Base-by-base conservation (phyloP, 1,140 invertebrate genomes). In the Pseudachorutes palmiensis region DNA sequence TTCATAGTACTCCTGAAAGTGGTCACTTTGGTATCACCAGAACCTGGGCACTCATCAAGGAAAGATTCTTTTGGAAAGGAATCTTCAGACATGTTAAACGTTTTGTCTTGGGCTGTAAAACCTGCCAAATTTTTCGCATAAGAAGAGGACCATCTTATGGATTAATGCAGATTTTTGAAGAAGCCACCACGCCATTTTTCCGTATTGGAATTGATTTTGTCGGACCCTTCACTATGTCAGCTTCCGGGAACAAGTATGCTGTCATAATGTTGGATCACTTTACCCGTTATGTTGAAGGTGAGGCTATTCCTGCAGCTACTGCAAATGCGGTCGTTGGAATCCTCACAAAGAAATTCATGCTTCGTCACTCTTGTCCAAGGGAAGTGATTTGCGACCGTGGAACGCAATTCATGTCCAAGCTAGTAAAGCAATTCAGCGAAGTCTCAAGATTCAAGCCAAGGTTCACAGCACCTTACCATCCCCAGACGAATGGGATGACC, bases 371-470 rank as follows among this genome's bases (percentile, higher is more conserved):
- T 30, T 55, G 62, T 1, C 73, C 76, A 0, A 64, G 49, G 16
- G 49, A 75, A 16, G 74, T 80, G 28, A 72, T 77, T 1, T 72
- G 68, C 0, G 79, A 80, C 32, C 59, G 74, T 60, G 77, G 77
- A 16, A 74, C 70, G 22, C 62, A 72, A 12, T 78, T 77, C 62
- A 77, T 75, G 0, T 68, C 74, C 0, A 70, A 75, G 24, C 19
- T 61, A 24, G 76, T 78, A 41, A 58, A 65, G 30, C 55, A 75
- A 26, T 75, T 75, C 59, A 75, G 74, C 57, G 28, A 66, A 12
- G 22, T 70, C 5, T 65, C 74, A 9, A 66, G 66, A 2, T 75
- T 78, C 16, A 67, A 66, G 31, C 75, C 36, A 0, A 67, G 16
- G 0, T 19, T 3, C 1, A 55, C 58, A 2, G 36, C 67, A 0